Percentiles rank a stretch among this genome's conserved stretches.
These are phyloP conservation scores for Spea multiplicata DNA, from an alignment of 2,113 vertebrate species.

Conservation along the genomic window DNA sequence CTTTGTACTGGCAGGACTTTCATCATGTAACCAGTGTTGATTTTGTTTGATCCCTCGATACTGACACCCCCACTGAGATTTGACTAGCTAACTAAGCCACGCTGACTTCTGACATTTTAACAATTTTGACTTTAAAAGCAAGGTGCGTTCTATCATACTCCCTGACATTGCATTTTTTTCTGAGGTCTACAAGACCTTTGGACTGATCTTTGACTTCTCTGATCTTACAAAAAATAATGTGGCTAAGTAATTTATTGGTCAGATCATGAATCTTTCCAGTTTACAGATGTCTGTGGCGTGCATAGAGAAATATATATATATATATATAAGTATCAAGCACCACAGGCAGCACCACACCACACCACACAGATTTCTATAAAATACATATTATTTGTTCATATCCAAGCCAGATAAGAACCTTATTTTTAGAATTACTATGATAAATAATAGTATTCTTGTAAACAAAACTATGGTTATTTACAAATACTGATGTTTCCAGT, in stretches of 20 bases:
- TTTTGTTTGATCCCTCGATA: conserved; percentile 4
- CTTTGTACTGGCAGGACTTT: conserved; percentile 4
- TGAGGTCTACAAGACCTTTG: too few relatives aligned
- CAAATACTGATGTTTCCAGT: too few relatives aligned
- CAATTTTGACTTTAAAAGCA: not conserved
- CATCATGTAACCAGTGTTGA: not conserved
- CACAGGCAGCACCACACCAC: too few relatives aligned
- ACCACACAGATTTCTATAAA: too few relatives aligned
- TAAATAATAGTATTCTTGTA: too few relatives aligned
- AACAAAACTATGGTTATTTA: too few relatives aligned
- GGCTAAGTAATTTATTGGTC: not conserved
- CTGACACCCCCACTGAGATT: conserved; percentile 4
- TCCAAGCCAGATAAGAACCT: too few relatives aligned
- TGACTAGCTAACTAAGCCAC: not conserved
- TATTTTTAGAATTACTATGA: too few relatives aligned
- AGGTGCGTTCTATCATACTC: not conserved
- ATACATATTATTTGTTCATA: too few relatives aligned
- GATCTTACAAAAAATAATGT: not conserved
- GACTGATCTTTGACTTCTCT: not conserved
- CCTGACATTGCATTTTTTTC: not conserved
- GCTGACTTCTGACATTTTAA: not conserved
- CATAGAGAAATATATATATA: too few relatives aligned
- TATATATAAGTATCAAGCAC: too few relatives aligned
- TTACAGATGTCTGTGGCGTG: not conserved
- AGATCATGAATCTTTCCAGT: not conserved